Base-by-base conservation (phyloP, 2,797 vertebrate species). In the Semotilus atromaculatus region DNA sequence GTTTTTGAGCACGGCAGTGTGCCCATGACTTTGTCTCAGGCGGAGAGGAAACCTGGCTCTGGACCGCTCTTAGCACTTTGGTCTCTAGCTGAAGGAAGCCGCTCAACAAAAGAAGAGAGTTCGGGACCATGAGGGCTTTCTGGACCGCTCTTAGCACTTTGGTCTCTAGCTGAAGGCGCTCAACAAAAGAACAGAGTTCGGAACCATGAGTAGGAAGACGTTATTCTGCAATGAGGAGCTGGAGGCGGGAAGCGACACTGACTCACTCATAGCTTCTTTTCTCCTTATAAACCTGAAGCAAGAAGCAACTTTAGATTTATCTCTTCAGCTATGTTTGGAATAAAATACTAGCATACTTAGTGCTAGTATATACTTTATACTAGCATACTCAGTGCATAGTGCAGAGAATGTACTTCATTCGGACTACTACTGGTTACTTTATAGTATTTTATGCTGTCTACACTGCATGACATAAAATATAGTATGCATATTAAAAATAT, bases 31-130 rank as follows among this genome's bases (percentile, higher is more conserved):
- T 76, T 29, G n/a, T 66, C 73, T 77, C 87, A 80, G 79, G 84
- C 55, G 36, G 73, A 86, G 81, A 84, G 70, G 83, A 86, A 88
- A 85, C 87, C 86, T 72, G 86, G 84, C 88, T 86, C 75, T 70
- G 76, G 70, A 84, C 67, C 58, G 85, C 85, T 86, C 88, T 86
- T 84, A 82, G 70, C 77, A 81, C 83, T 87, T 71, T 81, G 81
- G 80, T 88, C 71, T 86, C 77, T 51, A 64, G 58, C 80, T 82
- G 78, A 80, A 86, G 83, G 73, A 85, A 87, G 68, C 74, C 81
- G 80, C 83, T 86, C 70, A 78, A 88, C 81, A 82, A 86, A 86
- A 81, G 62, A 72, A 85, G 29, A 88, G 67, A 70, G 83, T 80
- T 83, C 64, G 55, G 86, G 81, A 77, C 80, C 6, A n/a, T 81